Conservation (phyloP, 2,113 vertebrate genomes). For the Calidris pygmaea region DNA sequence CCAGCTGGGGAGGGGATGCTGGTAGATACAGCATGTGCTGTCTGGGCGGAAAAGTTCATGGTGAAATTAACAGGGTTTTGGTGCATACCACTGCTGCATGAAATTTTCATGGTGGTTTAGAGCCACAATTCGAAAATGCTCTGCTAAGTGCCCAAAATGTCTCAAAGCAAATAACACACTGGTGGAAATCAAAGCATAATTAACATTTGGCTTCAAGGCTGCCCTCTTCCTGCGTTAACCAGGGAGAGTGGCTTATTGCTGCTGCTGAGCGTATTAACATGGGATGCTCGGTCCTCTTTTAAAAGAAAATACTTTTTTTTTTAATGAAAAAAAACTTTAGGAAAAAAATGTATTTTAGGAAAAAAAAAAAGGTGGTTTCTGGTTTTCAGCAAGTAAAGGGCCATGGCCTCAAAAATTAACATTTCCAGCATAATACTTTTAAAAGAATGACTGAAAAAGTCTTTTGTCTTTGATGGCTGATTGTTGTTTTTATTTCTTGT, state of each 20-base stretch:
- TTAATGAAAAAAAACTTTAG: not conserved
- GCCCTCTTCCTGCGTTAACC: not conserved
- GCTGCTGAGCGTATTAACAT: not conserved
- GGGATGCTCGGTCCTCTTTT: not conserved
- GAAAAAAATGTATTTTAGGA: not conserved
- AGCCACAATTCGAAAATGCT: slow-evolving; percentile 5
- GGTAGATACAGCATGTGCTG: not conserved
- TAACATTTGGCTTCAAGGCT: not conserved
- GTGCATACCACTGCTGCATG: not conserved
- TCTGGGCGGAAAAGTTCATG: not conserved
- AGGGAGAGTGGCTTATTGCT: not conserved
- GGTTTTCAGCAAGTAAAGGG: slow-evolving; percentile 14
- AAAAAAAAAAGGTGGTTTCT: slow-evolving; percentile 1
- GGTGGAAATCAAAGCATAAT: slow-evolving; percentile 43
- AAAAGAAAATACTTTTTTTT: not conserved
- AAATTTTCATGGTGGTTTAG: slow-evolving; percentile 25
- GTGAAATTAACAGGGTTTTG: not conserved
- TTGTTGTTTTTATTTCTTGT: slow-evolving; percentile 69
- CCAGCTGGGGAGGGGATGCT: not conserved
- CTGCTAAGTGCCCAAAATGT: slow-evolving; percentile 31
- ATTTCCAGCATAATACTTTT: not conserved
- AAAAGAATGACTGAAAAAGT: slow-evolving; percentile 24
- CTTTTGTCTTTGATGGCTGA: slow-evolving; percentile 46
- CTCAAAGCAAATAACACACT: slow-evolving; percentile 3
- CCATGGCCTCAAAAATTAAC: slow-evolving; percentile 7